Evolutionary conservation across 1,140 invertebrate species (phyloP), one percentile per base, ranked within the genome.

Genomic region (Thaumetopoea pityocampa): DNA sequence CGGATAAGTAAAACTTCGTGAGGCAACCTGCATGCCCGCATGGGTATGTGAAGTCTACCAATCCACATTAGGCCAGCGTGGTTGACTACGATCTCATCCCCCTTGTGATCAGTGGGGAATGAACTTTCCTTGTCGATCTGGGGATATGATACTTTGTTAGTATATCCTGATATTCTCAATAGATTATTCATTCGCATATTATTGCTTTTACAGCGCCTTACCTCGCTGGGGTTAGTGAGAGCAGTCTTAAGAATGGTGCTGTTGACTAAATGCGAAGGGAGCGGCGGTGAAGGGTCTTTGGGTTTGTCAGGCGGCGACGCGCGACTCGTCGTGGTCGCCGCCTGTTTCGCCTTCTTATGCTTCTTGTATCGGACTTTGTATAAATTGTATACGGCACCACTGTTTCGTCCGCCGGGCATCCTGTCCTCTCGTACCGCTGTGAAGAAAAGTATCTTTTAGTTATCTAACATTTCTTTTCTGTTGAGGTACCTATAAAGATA

Each of bases 351-450:
- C 71, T 97, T 96, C 88, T 97, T 97, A 83, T 98, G 95, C 84
- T 99, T 99, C 86, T 98, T 97, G 86, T 99, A 99, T 87, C 98
- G 98, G 4, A 98, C 96, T 92, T 99, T 99, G 87, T 99, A 99
- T 41, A 99, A 88, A 85, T 99, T 99, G 83, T 99, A 99, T 24
- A 99, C 98, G 38, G 97, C 97, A 29, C 97, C 97, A 50, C 96
- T 98, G 87, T 98, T 99, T 50, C 98, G 89, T 14, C 98, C 98
- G 29, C 98, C 98, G 17, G 98, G 96, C 94, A 99, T 99, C 65
- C 98, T 90, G 86, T 99, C 98, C 85, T 98, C 96, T 67, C 98
- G 88, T 34, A 99, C 98, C 62, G 98, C 98, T 96, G 81, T 11
- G 30, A 50, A 48, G 42, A 46, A 49, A 46, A 49, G 20, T 12